Base-by-base conservation (phyloP, 1,140 invertebrate species). In the Drosophila punjabiensis region DNA sequence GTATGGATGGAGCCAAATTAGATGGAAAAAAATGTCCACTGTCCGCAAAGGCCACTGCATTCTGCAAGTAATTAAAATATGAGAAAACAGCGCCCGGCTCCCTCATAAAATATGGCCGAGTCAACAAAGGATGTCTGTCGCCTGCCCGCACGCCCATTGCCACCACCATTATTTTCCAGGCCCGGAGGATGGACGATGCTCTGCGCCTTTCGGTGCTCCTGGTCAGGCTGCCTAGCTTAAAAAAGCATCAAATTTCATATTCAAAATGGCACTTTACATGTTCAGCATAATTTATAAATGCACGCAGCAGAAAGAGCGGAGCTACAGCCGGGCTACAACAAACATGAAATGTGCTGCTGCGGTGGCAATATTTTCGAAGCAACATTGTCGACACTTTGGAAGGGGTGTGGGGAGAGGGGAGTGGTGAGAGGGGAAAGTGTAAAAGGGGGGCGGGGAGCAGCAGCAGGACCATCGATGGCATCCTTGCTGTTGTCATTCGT, bases 161-260 rank as follows among this genome's bases (percentile, higher is more conserved):
- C 53, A 37, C 0, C 47, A 28, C 55, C 35, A 39, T 24, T 24
- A n/a, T 28, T 37, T 45, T 28, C 58, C 43, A 4, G 30, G 32
- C 14, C 14, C 24, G 24, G 10, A 18, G 61, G 41, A 39, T 24
- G 47, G 61, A 52, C 47, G 10, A 14, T 16, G 4, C 64, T 33
- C 39, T 43, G 52, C 52, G 41, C 45, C 67, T 37, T 41, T 48
- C 24, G 30, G 13, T 32, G 55, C 37, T 55, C 11, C 55, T 47
- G 79, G 71, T 74, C 81, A 56, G 82, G 63, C 63, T 60, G 59
- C 61, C 48, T 67, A 85, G 91, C 91, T 92, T 92, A 92, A 92
- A 92, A 92, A 85, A 81, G 91, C 91, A 92, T 92, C 91, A 92
- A 92, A 92, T 92, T 92, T 92, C 91, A 92, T 92, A 92, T 92